phyloP scores from a whole-genome alignment of 1,140 invertebrate species.

The Hermatobates lingyangjiaoensis region DNA sequence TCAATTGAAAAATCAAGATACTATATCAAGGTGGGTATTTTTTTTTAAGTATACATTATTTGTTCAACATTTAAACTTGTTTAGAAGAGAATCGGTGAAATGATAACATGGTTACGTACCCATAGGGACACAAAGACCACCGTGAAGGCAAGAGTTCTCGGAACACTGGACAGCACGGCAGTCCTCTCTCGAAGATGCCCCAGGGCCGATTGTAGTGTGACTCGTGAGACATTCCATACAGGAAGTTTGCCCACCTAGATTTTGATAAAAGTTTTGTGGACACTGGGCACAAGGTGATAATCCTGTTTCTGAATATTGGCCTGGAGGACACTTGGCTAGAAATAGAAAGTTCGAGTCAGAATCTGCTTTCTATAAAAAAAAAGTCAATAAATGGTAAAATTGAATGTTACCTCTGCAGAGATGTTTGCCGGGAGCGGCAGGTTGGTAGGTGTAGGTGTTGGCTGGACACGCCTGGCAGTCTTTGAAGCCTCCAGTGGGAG shows the following conservation, averaged over 20 bases:
- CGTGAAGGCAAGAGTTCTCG: constrained; percentile 76
- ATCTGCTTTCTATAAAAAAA: neutral
- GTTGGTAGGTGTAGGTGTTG: constrained; percentile 79
- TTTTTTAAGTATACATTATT: too few relatives aligned
- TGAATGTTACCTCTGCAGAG: constrained; percentile 46
- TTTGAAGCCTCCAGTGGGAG: constrained; percentile 77
- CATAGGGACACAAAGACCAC: constrained; percentile 73
- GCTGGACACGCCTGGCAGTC: constrained; percentile 84
- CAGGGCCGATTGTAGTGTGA: constrained; percentile 57
- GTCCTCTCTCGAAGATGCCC: constrained; percentile 56
- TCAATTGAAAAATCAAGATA: too few relatives aligned
- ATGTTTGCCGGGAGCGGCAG: constrained; percentile 64
- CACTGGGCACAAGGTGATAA: constrained; percentile 87
- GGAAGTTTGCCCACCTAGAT: constrained; percentile 53
- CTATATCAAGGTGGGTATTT: too few relatives aligned
- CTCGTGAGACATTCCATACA: constrained; percentile 76
- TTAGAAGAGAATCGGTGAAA: too few relatives aligned
- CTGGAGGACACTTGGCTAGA: constrained; percentile 67
- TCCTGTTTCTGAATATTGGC: constrained; percentile 85
- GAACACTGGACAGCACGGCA: constrained; percentile 71
- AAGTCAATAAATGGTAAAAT: neutral
- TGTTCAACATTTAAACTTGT: too few relatives aligned
- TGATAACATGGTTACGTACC: constrained; percentile 25
- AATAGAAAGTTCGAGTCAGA: constrained; percentile 3
- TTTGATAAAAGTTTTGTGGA: constrained; percentile 81